Evolutionary conservation across 2,888 invertebrate species (phyloP).

Genomic region (Rotaria sp.): DNA sequence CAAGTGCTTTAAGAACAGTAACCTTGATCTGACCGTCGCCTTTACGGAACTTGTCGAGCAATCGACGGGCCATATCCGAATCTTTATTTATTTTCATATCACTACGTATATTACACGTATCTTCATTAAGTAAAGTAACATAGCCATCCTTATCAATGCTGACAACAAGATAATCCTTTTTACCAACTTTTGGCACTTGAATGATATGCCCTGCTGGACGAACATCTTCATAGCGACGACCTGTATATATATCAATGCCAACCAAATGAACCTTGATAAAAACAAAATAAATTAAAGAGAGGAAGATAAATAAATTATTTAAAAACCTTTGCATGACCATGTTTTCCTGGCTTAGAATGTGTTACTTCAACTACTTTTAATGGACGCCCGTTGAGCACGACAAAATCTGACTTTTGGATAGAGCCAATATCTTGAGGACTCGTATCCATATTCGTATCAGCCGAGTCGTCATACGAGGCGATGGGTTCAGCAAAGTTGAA

Average conservation of each 20-base stretch:
- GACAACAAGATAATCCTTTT: background rate
- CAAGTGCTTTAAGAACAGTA: conserved; percentile 13
- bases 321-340: background rate
- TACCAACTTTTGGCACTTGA: background rate
- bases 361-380: background rate
- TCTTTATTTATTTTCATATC: background rate
- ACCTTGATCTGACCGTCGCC: background rate
- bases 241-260: conserved; percentile 2
- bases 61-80: background rate
- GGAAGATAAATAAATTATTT: background rate
- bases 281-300: background rate
- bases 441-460: background rate
- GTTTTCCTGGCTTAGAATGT: background rate
- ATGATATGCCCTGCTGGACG: background rate
- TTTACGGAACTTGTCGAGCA: background rate
- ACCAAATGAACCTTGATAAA: background rate
- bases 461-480: background rate
- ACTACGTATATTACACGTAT: background rate
- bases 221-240: background rate
- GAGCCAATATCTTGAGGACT: background rate
- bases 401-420: background rate
- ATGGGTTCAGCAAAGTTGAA: conserved; percentile 20
- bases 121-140: background rate
- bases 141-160: background rate
- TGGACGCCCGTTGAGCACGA: conserved; percentile 2